phyloP scores from a whole-genome alignment of 2,888 invertebrate genomes.

The Leptinotarsa tumamoca region DNA sequence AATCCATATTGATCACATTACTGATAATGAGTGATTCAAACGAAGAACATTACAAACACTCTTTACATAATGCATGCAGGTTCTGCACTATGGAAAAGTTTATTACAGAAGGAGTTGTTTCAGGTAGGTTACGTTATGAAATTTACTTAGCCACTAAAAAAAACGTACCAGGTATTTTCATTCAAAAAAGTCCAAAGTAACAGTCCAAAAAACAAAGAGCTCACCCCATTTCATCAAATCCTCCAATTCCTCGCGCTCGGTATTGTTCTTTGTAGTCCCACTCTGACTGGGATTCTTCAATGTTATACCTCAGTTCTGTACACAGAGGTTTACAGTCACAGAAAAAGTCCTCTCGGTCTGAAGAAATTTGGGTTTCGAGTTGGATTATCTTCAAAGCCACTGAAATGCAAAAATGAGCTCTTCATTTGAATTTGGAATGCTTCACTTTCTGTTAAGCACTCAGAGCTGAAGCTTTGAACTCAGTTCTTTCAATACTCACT shows the following conservation, averaged over 20 bases:
- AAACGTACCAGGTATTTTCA: background rate
- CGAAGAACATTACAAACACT: background rate
- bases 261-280: constrained; percentile 68
- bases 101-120: background rate
- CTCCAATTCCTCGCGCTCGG: constrained; percentile 26
- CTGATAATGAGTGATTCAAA: background rate
- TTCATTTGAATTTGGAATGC: too few relatives aligned
- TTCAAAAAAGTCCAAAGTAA: too few relatives aligned
- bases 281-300: constrained; percentile 76
- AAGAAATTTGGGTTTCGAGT: constrained; percentile 29
- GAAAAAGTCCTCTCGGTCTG: constrained; percentile 44
- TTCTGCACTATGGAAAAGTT: background rate
- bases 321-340: constrained; percentile 74
- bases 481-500: constrained; percentile 10
- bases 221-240: constrained; percentile 34
- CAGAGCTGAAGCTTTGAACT: too few relatives aligned
- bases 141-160: background rate
- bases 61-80: background rate
- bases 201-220: background rate
- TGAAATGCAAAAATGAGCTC: background rate
- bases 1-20: background rate
- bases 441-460: too few relatives aligned
- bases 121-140: background rate
- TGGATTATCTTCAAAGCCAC: constrained; percentile 31
- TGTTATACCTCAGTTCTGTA: constrained; percentile 76